Base-by-base conservation (phyloP, 2,797 vertebrate species). In the Danio jaintianensis region DNA sequence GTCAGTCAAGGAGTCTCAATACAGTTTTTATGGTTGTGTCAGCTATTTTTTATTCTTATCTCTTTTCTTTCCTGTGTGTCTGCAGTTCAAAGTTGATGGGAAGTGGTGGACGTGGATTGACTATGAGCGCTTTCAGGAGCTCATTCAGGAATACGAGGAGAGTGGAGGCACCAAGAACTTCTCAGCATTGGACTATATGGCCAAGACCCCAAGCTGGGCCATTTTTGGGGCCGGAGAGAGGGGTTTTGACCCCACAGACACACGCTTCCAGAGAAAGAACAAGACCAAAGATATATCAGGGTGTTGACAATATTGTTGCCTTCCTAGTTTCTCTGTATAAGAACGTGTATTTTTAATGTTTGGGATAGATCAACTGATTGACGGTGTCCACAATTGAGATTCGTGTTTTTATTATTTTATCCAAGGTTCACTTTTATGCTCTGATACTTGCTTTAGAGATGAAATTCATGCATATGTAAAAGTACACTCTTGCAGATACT, bases 101-200 rank as follows among this genome's bases (percentile, higher is more conserved):
- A 91, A 96, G 79, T 98, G 98, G 97, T 92, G 92, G 92, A 98
- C 96, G 0, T 97, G 97, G 97, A 98, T 99, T 0, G 83, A 99
- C 91, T 99, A 97, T 2, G 87, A 91, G 36, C 91, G 92, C 7
- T 99, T 98, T 89, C 97, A 97, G 87, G 92, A 95, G 78, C 93
- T 98, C 66, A 87, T 93, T 52, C 88, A 62, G 75, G 85, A 84
- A 6, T 89, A 94, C 0, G 90, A 94, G 59, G 89, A 86, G 13
- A 96, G 93, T 0, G 82, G 86, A 0, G 94, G 95, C 0, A 78
- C 84, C 71, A 82, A 71, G 85, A 91, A 84, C n/a, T 98, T 98
- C 91, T 93, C 96, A 0, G 91, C 96, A 0, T 40, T 91, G 6
- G 96, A 98, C 87, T 98, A 98, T 69, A 50, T 90, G 4, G 93